These are phyloP conservation scores for Lampris incognitus DNA, from an alignment of 2,113 vertebrate species.

Conservation along the genomic window DNA sequence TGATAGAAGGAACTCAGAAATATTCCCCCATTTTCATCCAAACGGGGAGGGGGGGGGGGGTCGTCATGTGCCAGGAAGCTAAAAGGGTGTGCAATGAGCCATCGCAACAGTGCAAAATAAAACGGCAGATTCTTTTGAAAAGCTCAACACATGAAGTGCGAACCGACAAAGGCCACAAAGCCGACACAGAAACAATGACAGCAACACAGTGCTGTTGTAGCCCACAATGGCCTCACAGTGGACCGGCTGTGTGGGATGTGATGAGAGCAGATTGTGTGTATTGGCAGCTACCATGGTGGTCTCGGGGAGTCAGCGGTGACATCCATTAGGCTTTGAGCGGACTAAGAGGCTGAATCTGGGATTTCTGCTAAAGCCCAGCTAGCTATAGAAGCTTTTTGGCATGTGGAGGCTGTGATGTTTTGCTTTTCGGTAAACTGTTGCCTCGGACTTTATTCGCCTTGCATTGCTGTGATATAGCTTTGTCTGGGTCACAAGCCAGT, in stretches of 20 bases:
- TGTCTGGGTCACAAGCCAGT: constrained; percentile 1
- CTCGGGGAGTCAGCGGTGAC: constrained; percentile 44
- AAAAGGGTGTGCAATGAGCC: constrained; percentile 12
- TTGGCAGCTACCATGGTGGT: constrained; percentile 69
- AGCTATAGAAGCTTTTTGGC: constrained; percentile 10
- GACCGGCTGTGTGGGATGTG: constrained; percentile 53
- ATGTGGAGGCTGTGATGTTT: constrained; percentile 12
- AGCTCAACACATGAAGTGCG: constrained; percentile 69
- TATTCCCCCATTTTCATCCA: constrained; percentile 22
- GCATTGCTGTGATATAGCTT: constrained; percentile 5
- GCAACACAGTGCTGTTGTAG: constrained; percentile 48
- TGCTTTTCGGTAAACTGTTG: constrained; percentile 26
- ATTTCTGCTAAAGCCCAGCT: constrained; percentile 34
- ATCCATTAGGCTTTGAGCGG: constrained; percentile 59
- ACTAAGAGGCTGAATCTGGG: constrained; percentile 43
- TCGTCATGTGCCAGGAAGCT: constrained; percentile 14
- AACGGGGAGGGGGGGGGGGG: neutral
- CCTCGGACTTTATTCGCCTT: constrained; percentile 22
- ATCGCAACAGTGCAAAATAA: constrained; percentile 46
- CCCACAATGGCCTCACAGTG: constrained; percentile 62
- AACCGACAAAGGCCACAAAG: constrained; percentile 29
- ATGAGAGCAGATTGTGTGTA: constrained; percentile 54
- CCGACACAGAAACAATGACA: neutral
- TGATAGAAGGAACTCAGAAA: constrained; percentile 7
- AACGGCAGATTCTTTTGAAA: constrained; percentile 54